Evolutionary conservation across 2,113 vertebrate species (phyloP).

Genomic region (Scomber colias): DNA sequence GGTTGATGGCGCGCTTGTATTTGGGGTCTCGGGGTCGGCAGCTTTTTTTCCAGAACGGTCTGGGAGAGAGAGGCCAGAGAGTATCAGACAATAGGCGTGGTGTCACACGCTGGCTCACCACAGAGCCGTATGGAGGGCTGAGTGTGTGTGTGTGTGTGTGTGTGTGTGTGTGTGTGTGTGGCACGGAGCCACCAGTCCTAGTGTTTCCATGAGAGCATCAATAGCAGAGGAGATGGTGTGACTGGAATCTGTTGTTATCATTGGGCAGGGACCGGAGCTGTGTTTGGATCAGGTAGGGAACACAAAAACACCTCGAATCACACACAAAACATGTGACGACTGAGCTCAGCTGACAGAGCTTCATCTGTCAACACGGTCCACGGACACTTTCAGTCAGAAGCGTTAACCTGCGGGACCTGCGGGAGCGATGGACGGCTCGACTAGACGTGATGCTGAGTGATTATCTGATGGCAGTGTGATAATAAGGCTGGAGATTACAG

Average conservation of each 20-base stretch:
- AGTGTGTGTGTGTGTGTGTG: conserved; percentile 57
- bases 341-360: too few species aligned
- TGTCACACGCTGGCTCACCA: conserved; percentile 34
- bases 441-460: background rate
- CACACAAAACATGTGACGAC: too few species aligned
- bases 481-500: conserved; percentile 3
- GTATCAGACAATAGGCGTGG: conserved; percentile 62
- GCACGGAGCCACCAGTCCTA: conserved; percentile 34
- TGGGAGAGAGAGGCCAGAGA: conserved; percentile 48
- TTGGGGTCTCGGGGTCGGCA: background rate
- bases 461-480: background rate
- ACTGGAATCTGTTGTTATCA: conserved; percentile 48
- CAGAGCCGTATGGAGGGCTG: conserved; percentile 25
- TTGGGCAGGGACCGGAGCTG: conserved; percentile 25
- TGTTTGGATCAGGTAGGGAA: conserved; percentile 51
- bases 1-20: background rate
- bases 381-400: conserved; percentile 1
- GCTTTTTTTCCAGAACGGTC: conserved; percentile 67
- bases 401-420: background rate
- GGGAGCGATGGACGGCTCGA: background rate
- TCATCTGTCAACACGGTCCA: background rate
- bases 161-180: conserved; percentile 49
- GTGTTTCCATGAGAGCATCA: conserved; percentile 46
- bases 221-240: conserved; percentile 55
- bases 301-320: background rate